A percentile compares a stretch with the other conserved stretches of the same genome.
phyloP scores from a whole-genome alignment of 2,797 vertebrate genomes.

The Enteromius anoplus region DNA sequence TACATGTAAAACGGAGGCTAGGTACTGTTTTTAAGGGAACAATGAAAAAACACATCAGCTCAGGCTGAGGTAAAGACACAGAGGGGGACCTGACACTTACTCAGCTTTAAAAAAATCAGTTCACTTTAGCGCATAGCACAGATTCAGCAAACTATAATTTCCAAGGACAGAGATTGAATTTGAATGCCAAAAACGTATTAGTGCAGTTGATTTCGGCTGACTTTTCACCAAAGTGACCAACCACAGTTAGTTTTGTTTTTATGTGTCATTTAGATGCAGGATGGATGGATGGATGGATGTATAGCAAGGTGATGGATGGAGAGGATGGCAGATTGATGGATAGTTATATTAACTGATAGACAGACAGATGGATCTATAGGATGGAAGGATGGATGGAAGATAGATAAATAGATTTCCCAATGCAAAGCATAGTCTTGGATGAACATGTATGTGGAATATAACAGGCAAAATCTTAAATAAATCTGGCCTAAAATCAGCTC shows the following conservation, averaged over 20 bases:
- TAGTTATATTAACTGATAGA: not conserved
- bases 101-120: not conserved
- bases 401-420: not conserved
- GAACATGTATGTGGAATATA: not conserved
- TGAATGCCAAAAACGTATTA: not conserved
- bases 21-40: not conserved
- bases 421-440: not conserved
- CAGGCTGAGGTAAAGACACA: not conserved
- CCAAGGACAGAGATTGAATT: not conserved
- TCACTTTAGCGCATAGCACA: not conserved
- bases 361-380: not conserved
- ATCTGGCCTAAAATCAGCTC: not conserved
- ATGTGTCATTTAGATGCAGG: not conserved
- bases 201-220: not conserved
- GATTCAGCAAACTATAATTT: not conserved
- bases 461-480: not conserved
- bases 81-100: not conserved
- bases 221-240: not conserved
- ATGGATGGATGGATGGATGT: not conserved
- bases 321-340: not conserved
- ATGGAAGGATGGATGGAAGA: not conserved
- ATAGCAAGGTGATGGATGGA: not conserved
- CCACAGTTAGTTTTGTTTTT: not conserved
- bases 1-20: conserved; percentile 2
- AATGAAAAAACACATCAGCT: not conserved